Evolutionary conservation across 2,888 invertebrate species (phyloP), one percentile per base, ranked within the genome.

Genomic region (Trachelus troglodyta): DNA sequence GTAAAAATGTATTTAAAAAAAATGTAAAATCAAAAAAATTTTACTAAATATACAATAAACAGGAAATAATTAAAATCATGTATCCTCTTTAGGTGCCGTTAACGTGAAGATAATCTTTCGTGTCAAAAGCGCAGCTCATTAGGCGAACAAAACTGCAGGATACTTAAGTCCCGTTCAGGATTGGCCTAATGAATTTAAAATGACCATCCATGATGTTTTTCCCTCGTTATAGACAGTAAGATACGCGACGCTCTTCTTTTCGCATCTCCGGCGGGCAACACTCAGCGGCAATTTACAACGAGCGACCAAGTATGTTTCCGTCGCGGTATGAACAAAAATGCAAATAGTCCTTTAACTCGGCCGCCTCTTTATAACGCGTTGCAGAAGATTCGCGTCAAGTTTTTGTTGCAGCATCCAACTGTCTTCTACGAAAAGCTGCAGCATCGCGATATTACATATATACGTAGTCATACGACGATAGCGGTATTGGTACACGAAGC

Each of bases 161-260:
- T 56, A 56, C 79, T 83, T 79, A 81, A 83, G 82, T 82, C 81
- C 81, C 82, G 81, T 87, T 81, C 79, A 82, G 81, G 81, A 83
- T 85, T 83, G 83, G 56, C 80, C 85, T 89, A 88, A 89, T 89
- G 89, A 89, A 89, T 89, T 89, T 89, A 85, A 86, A 88, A 89
- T 87, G 84, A 88, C 84, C 84, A 84, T 83, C 75, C 75, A 69
- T 75, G 77, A 74, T 40, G 73, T 77, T 83, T 85, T 84, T 83
- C 86, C 81, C 71, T 79, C 76, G 73, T 69, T 76, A 74, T 15
- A 31, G 23, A 31, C 71, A 31, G 34, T 31, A 34, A 71, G 12
- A 31, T 71, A 71, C 71, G 15, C 71, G 71, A 71, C 33, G 73
- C 35, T 73, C 35, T 15, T 68, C 6, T n/a, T 15, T n/a, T 56